Evolutionary conservation across 1,140 invertebrate species (phyloP).

Genomic region (Drosophila nannoptera): DNA sequence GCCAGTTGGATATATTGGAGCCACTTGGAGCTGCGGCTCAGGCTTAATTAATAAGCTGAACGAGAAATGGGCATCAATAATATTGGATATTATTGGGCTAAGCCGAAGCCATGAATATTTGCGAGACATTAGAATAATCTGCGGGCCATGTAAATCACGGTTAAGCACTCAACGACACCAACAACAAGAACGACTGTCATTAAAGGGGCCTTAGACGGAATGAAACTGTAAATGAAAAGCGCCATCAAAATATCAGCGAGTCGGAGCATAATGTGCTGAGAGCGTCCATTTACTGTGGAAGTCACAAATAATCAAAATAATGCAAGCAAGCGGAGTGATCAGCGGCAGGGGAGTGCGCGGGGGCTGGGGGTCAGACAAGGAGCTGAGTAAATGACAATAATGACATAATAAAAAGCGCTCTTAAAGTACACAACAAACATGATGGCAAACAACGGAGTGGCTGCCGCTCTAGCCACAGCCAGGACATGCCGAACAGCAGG

Average conservation of each 20-base stretch:
- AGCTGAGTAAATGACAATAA: conserved; percentile 73
- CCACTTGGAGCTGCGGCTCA: too few relatives aligned
- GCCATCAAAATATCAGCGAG: conserved; percentile 57
- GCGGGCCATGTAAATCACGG: conserved; percentile 27
- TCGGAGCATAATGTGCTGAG: conserved; percentile 62
- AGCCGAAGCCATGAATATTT: conserved; percentile 18
- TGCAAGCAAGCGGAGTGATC: conserved; percentile 43
- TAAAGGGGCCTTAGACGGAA: conserved; percentile 30
- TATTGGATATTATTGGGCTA: conserved; percentile 7
- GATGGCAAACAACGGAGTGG: conserved; percentile 52
- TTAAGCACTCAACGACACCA: conserved; percentile 9
- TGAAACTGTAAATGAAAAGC: conserved; percentile 46
- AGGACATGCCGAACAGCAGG: conserved; percentile 24
- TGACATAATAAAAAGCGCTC: conserved; percentile 75
- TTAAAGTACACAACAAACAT: conserved; percentile 64
- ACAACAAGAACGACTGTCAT: conserved; percentile 27
- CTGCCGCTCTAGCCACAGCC: too few relatives aligned
- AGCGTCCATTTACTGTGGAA: conserved; percentile 48
- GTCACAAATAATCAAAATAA: conserved; percentile 73
- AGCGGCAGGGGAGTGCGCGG: not conserved
- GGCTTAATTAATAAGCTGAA: conserved; percentile 15
- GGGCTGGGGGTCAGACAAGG: conserved; percentile 13
- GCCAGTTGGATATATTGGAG: too few relatives aligned
- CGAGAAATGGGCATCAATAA: conserved; percentile 15
- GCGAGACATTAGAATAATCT: conserved; percentile 37